A percentile compares a stretch with the other conserved stretches of the same genome.
Conservation (phyloP, 2,888 invertebrate genomes). For the Tribolium freemani region DNA sequence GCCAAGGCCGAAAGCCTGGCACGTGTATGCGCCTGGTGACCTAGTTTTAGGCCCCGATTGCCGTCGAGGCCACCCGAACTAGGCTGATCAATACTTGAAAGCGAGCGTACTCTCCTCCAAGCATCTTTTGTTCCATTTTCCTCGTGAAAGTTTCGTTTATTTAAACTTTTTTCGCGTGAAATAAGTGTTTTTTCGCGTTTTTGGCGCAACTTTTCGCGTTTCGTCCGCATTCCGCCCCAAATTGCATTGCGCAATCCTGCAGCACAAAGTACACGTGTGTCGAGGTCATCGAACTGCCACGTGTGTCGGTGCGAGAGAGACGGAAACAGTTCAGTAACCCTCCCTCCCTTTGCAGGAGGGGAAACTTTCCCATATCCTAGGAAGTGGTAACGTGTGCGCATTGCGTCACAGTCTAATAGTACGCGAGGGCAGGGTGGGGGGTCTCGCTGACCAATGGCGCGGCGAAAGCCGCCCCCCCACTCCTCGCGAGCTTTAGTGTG, state of each 20-base stretch:
- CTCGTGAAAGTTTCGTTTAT: conserved; percentile 26
- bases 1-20: conserved; percentile 60
- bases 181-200: not conserved
- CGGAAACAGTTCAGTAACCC: conserved; percentile 47
- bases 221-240: conserved; percentile 51
- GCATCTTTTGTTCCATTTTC: conserved; percentile 25
- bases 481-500: conserved; percentile 50
- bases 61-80: conserved; percentile 55
- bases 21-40: conserved; percentile 63
- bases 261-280: conserved; percentile 57
- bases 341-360: conserved; percentile 19
- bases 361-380: conserved; percentile 45
- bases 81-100: conserved; percentile 61
- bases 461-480: conserved; percentile 48
- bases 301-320: conserved; percentile 58
- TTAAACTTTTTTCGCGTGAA: conserved; percentile 19
- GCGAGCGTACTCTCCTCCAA: conserved; percentile 51
- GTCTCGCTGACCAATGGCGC: conserved; percentile 52
- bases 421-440: conserved; percentile 51
- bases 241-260: conserved; percentile 58
- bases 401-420: conserved; percentile 59
- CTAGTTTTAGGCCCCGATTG: conserved; percentile 55
- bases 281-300: conserved; percentile 62
- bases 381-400: conserved; percentile 56
- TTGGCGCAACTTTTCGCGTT: not conserved